Evolutionary conservation across 2,797 vertebrate genomes (phyloP), one percentile per base, ranked within the genome.

Genomic region (Peromyscus aztecus): DNA sequence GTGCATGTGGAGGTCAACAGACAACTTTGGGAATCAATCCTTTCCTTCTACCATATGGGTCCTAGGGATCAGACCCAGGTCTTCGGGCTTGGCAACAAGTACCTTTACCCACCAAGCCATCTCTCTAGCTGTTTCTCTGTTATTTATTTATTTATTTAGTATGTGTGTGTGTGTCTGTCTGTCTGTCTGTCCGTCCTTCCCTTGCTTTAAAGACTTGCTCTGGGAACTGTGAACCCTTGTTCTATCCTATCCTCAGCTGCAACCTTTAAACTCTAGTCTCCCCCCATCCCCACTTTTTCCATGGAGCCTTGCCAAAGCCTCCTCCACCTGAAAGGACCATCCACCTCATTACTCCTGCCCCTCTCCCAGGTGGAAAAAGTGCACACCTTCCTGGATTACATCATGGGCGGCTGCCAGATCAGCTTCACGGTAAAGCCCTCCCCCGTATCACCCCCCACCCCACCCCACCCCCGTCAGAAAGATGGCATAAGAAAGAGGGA

Each of bases 321-420:
- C 37, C 89, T 34, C 43, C 59, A 75, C 88, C 81, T 69, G 4
- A 67, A 55, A 61, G n/a, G 46, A 55, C 63, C 24, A 9, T 7
- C 95, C 43, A 52, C 65, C 27, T 43, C 49, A 34, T 95, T 40
- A 24, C 17, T n/a, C 57, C 24, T 23, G 61, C 43, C 16, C 34
- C 19, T 46, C 40, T 14, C 0, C 57, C 98, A 99, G 99, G 98
- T 99, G 97, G 99, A 99, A 97, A 99, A 99, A 98, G 99, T 99
- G 97, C 99, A 99, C 95, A 99, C 99, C 2, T 99, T 99, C 98
- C 98, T 99, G 98, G 99, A 99, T 97, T 99, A 99, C 97, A 99
- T 99, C 97, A 99, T 99, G 99, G 99, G 99, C 0, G 99, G 99
- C 89, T 99, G 99, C 98, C 99, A 99, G 98, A 99, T 99, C 97